These are phyloP conservation scores for Oegoconia quadripuncta DNA, from an alignment of 2,888 invertebrate genomes.

Conservation along the genomic window DNA sequence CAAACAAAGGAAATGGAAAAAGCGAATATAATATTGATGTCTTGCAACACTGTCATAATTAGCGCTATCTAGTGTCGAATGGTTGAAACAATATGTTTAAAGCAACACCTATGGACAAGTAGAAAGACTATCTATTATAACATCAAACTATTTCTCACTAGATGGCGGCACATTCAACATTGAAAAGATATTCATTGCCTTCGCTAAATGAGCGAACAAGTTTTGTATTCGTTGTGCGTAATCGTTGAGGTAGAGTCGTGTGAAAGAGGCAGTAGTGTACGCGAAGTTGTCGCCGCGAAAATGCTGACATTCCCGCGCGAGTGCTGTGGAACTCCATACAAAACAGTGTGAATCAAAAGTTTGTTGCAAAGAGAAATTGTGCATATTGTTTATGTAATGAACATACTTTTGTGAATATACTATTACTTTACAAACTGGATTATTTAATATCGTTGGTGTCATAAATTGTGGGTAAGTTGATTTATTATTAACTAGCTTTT, in stretches of 20 bases:
- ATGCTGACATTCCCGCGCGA: slow-evolving; percentile 57
- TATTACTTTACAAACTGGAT: slow-evolving; percentile 42
- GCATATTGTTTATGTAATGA: slow-evolving; percentile 47
- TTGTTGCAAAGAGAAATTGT: slow-evolving; percentile 48
- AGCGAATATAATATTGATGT: slow-evolving; percentile 1
- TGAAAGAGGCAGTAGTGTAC: slow-evolving; percentile 51
- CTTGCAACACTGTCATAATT: slow-evolving; percentile 3
- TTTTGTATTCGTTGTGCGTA: slow-evolving; percentile 71
- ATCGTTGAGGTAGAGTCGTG: slow-evolving; percentile 53
- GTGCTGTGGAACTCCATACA: slow-evolving; percentile 49
- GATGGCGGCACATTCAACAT: slow-evolving; percentile 21
- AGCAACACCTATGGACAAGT: slow-evolving; percentile 31
- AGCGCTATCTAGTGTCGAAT: slow-evolving; percentile 22
- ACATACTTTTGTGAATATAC: slow-evolving; percentile 48
- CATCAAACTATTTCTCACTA: slow-evolving; percentile 14
- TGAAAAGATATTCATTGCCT: too few species aligned
- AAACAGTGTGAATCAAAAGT: slow-evolving; percentile 61
- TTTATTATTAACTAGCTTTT: too few species aligned
- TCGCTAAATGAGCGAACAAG: too few species aligned
- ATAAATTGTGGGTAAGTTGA: slow-evolving; percentile 44
- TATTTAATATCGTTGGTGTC: slow-evolving; percentile 9
- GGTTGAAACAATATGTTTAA: slow-evolving; percentile 15
- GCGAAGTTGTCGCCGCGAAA: slow-evolving; percentile 58
- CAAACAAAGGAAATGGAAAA: slow-evolving; percentile 12
- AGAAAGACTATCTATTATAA: slow-evolving; percentile 11